Percentiles rank a stretch among this genome's conserved stretches.
Evolutionary conservation across 2,797 vertebrate genomes (phyloP).

Genomic region (Pterois miles): DNA sequence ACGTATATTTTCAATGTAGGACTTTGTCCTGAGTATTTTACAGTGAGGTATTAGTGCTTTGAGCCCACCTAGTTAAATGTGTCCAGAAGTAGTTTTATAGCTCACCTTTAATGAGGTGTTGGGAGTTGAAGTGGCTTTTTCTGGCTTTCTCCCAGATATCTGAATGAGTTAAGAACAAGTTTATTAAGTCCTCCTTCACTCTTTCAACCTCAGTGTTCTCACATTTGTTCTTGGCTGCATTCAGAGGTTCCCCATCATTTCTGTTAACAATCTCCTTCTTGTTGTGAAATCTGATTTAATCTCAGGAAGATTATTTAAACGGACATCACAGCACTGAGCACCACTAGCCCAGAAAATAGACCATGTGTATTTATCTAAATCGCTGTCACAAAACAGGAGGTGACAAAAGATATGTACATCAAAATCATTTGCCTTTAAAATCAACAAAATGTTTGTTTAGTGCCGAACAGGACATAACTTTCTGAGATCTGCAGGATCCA

Average conservation of each 20-base stretch:
- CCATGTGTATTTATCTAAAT: neutral
- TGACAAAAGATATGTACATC: neutral
- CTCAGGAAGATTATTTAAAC: no score
- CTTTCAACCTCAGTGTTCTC: neutral
- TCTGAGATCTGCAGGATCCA: no score
- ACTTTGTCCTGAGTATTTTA: neutral
- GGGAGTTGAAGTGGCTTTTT: neutral
- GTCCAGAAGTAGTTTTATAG: constrained; percentile 4
- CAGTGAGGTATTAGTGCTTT: neutral
- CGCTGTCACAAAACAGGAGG: neutral
- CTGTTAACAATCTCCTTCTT: neutral
- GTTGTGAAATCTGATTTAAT: no score
- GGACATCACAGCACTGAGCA: no score
- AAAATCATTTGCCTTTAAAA: neutral
- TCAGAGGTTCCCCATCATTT: neutral
- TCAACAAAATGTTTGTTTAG: neutral
- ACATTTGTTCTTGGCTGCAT: neutral
- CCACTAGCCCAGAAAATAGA: neutral
- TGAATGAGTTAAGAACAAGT: constrained; percentile 1
- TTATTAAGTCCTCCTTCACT: constrained; percentile 8
- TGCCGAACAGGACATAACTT: neutral
- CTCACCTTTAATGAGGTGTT: constrained; percentile 29
- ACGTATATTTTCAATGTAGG: neutral
- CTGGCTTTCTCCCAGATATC: constrained; percentile 23
- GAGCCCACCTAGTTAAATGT: neutral